Base-by-base conservation (phyloP, 2,888 invertebrate species). In the Athalia circularis region DNA sequence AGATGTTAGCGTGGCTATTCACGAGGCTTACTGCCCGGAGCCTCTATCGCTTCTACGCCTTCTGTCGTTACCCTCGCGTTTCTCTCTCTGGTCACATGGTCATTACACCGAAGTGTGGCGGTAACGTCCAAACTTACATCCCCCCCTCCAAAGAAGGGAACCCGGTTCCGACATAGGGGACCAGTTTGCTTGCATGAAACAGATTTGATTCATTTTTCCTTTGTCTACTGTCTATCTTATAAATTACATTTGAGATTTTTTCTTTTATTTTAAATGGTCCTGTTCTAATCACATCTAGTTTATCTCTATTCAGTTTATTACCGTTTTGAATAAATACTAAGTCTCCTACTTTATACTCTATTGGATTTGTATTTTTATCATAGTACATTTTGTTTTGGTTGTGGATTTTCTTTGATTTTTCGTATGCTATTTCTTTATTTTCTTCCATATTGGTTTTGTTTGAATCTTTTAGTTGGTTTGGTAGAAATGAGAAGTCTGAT, bases 291-390 rank as follows among this genome's bases (percentile, higher is more conserved):
- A 43, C 47, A 54, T 81, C 78, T 74, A 76, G 57, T 75, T 82
- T 82, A 8, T 79, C 54, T 77, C 70, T 82, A 29, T 82, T 81
- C 47, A 82, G 45, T 74, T 80, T 80, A 47, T 79, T 81, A 45
- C 59, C 72, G 57, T 78, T 80, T 77, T 81, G 77, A 13, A 80
- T 78, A 59, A 78, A 82, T 62, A 81, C 80, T 77, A 80, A 75
- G 68, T 82, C 81, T 54, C 78, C 79, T 78, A 29, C 76, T 0
- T 81, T 78, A 48, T 77, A 82, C 11, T 81, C 64, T n/a, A 79
- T 72, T 13, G 8, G 15, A 15, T 43, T 61, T 72, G 29, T 54
- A 54, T 80, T 76, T 76, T 79, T 79, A 61, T 79, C 82, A 57
- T 81, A 81, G 47, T 82, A 80, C 8, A 52, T 54, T 77, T 80